phyloP scores from a whole-genome alignment of 2,797 vertebrate species.

The Chloroceryle amazona region DNA sequence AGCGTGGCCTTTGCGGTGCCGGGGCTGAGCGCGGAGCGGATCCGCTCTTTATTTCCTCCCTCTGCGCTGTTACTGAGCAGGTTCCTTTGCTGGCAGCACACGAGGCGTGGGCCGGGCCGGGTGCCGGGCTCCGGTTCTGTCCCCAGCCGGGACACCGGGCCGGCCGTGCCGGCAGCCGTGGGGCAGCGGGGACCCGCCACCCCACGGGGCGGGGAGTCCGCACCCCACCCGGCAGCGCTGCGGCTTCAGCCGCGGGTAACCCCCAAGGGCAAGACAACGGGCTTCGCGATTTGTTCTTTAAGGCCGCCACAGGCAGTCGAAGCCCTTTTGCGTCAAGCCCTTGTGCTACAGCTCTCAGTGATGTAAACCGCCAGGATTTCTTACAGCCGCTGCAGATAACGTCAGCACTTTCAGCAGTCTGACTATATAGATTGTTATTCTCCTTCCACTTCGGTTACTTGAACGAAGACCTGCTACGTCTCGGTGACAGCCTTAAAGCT shows the following conservation, averaged over 20 bases:
- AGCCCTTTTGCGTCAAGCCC: neutral
- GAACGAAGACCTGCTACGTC: neutral
- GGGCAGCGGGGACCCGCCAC: too few relatives aligned
- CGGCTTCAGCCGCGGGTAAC: neutral
- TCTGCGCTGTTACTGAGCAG: too few relatives aligned
- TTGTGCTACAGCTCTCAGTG: fast-evolving
- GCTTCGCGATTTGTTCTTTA: too few relatives aligned
- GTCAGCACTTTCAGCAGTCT: neutral
- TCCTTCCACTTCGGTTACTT: neutral
- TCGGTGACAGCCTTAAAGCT: neutral
- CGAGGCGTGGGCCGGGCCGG: too few relatives aligned
- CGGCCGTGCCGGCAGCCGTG: too few relatives aligned
- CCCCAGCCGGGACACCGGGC: neutral
- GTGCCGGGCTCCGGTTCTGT: neutral
- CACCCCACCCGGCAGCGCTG: neutral
- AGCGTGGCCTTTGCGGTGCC: neutral
- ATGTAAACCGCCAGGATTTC: neutral
- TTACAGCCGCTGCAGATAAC: fast-evolving
- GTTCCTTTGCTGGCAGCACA: too few relatives aligned
- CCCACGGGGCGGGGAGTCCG: neutral
- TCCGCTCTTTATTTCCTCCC: too few relatives aligned
- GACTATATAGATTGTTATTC: fast-evolving
- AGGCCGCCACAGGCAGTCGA: neutral
- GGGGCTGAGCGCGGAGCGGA: fast-evolving
- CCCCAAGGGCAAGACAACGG: neutral